Evolutionary conservation across 2,113 vertebrate genomes (phyloP).

Genomic region (Dasypus novemcinctus): DNA sequence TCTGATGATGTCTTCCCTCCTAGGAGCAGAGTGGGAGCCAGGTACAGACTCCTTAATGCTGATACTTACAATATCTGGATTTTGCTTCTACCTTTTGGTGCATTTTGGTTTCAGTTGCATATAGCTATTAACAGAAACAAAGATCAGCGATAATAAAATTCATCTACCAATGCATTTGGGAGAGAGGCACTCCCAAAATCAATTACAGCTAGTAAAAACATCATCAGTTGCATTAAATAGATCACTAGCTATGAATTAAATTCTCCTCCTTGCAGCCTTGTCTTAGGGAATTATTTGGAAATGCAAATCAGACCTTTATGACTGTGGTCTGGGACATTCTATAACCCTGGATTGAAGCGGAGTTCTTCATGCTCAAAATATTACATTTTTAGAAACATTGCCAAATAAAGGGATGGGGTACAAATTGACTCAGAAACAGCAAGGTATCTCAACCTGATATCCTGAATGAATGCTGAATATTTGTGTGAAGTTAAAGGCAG

Average conservation of each 20-base stretch:
- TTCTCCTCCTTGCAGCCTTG: not conserved
- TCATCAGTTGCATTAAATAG: not conserved
- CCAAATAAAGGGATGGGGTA: fast-evolving
- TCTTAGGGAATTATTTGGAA: not conserved
- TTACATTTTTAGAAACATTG: fast-evolving
- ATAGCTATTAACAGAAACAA: not conserved
- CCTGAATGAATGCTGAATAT: too few species aligned
- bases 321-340: fast-evolving
- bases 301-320: slow-evolving; percentile 6
- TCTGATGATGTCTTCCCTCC: not conserved
- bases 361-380: not conserved
- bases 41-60: fast-evolving
- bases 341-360: fast-evolving
- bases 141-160: not conserved
- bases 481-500: not conserved
- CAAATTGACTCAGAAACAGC: fast-evolving
- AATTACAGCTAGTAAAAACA: not conserved
- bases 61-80: fast-evolving
- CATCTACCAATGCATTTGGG: not conserved
- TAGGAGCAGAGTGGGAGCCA: fast-evolving
- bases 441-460: too few species aligned
- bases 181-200: not conserved
- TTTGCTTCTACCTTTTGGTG: not conserved
- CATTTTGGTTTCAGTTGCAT: not conserved
- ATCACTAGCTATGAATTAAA: not conserved